phyloP scores from a whole-genome alignment of 2,113 vertebrate species.

The Bagarius yarrelli region DNA sequence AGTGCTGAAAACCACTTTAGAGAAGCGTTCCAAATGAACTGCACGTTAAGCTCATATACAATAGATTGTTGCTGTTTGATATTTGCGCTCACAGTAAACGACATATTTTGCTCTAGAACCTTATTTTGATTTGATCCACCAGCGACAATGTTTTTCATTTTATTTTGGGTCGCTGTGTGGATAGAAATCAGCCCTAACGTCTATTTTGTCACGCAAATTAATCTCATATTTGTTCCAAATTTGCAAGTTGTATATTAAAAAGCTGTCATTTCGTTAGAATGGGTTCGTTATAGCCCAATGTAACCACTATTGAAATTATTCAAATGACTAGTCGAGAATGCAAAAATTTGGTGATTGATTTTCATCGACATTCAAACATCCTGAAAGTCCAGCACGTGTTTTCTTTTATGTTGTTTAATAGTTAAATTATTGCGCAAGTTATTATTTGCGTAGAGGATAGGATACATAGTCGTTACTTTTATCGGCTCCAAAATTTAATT shows the following conservation, averaged over 20 bases:
- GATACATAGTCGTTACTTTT: neutral
- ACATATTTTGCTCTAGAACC: neutral
- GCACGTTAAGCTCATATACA: neutral
- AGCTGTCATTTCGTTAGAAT: slow-evolving; percentile 47
- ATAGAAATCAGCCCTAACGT: neutral
- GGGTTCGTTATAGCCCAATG: slow-evolving; percentile 45
- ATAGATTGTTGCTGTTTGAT: neutral
- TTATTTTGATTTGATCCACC: neutral
- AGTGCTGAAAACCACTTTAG: neutral
- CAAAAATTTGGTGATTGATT: slow-evolving; percentile 47
- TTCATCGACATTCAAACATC: slow-evolving; percentile 54
- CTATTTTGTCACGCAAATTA: neutral
- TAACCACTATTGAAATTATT: slow-evolving; percentile 53
- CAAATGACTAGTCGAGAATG: slow-evolving; percentile 52
- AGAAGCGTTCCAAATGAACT: neutral
- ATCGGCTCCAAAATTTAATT: neutral
- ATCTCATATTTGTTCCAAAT: neutral
- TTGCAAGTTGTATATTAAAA: slow-evolving; percentile 28
- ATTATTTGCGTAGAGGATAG: slow-evolving; percentile 21
- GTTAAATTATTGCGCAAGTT: slow-evolving; percentile 22
- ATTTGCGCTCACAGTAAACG: neutral
- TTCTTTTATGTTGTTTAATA: slow-evolving; percentile 40
- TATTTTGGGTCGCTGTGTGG: neutral
- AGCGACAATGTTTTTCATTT: neutral
- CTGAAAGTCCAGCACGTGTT: slow-evolving; percentile 42